Percentiles rank a stretch among this genome's conserved stretches.
These are phyloP conservation scores for Porites australiensis DNA, from an alignment of 64 coral and sea anemone species.

Conservation along the genomic window DNA sequence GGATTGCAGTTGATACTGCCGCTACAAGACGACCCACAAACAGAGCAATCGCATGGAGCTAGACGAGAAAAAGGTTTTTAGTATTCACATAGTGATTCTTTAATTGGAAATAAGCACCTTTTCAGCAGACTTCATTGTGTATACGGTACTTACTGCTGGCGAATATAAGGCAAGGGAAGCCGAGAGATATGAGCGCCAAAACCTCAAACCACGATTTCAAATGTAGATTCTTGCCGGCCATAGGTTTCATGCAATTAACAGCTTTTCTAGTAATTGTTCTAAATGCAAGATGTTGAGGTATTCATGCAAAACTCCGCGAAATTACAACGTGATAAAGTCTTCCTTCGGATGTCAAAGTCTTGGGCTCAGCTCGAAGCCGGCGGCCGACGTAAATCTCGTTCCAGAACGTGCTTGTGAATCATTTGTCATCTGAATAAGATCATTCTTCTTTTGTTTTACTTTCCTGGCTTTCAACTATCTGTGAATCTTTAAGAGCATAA, in stretches of 20 bases:
- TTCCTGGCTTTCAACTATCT: not conserved
- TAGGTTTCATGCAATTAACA: not conserved
- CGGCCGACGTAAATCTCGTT: not conserved
- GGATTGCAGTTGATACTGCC: constrained; percentile 58
- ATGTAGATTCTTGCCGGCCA: constrained; percentile 11
- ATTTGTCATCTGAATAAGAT: not conserved
- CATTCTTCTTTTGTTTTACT: not conserved
- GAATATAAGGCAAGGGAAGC: not conserved
- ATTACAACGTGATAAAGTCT: not conserved
- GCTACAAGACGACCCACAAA: constrained; percentile 57
- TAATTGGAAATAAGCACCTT: not conserved
- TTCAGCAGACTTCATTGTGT: not conserved
- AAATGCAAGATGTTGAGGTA: not conserved
- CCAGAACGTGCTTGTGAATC: not conserved
- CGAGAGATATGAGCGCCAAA: not conserved
- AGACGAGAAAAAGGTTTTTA: not conserved
- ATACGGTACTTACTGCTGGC: constrained; percentile 21
- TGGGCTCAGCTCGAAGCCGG: not conserved
- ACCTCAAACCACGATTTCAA: not conserved
- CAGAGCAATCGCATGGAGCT: constrained; percentile 72
- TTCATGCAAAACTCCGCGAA: constrained; percentile 2
- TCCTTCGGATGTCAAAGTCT: not conserved
- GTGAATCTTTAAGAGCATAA: not conserved
- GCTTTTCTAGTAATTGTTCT: not conserved
- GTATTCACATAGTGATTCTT: not conserved